Percentiles rank a stretch among this genome's conserved stretches.
Evolutionary conservation across 2,888 invertebrate species (phyloP).

Genomic region (Idaea biselata): DNA sequence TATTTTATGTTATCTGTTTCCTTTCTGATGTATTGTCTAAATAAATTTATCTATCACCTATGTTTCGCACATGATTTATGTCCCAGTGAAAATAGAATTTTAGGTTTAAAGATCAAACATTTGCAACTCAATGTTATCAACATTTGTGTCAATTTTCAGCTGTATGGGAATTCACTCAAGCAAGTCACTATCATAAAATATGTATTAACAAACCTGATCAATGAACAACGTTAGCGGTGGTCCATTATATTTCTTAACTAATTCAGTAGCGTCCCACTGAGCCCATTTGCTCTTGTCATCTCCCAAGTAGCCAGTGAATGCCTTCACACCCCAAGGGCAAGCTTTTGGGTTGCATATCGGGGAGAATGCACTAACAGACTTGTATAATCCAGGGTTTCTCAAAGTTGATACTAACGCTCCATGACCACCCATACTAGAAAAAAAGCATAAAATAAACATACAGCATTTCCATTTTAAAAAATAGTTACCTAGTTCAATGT

Average conservation of each 20-base stretch:
- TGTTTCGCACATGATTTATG: no score
- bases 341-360: constrained; percentile 94
- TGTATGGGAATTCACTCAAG: no score
- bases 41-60: no score
- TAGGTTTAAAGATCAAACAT: no score
- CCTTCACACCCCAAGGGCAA: constrained; percentile 94
- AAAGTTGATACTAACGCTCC: constrained; percentile 95
- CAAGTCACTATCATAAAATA: no score
- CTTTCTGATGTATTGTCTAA: no score
- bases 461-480: not conserved
- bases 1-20: no score
- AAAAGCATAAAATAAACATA: constrained; percentile 6
- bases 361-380: constrained; percentile 95
- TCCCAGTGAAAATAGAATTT: no score
- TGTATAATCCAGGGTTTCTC: constrained; percentile 93
- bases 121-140: no score
- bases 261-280: constrained; percentile 93
- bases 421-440: constrained; percentile 97
- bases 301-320: constrained; percentile 90
- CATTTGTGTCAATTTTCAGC: no score
- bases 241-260: constrained; percentile 91
- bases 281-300: constrained; percentile 85
- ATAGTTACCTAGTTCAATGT: no score
- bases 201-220: constrained; percentile 86
- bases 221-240: constrained; percentile 91